Conservation (phyloP, 2,888 invertebrate species). For the Conus canariensis region DNA sequence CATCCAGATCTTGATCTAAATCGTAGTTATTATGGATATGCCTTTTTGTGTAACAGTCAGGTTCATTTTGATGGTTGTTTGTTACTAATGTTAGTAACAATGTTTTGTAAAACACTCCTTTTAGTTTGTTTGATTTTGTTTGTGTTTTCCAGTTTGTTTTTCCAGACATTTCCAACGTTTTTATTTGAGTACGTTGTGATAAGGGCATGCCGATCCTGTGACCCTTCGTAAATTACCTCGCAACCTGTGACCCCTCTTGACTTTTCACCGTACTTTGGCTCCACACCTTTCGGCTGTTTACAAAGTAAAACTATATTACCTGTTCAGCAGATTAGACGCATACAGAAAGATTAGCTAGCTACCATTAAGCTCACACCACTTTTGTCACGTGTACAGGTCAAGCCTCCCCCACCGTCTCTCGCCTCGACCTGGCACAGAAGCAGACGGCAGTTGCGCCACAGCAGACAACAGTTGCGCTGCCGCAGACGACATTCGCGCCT, state of each 20-base stretch:
- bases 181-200: no score
- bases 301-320: background rate
- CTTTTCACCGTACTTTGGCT: background rate
- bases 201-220: no score
- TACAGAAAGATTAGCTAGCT: background rate
- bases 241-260: background rate
- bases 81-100: no score
- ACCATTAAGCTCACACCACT: background rate
- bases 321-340: background rate
- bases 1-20: no score
- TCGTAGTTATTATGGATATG: no score
- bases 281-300: background rate
- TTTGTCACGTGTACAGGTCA: background rate
- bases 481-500: background rate
- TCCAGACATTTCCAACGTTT: no score
- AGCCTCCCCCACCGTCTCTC: background rate
- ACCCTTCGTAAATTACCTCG: no score
- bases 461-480: background rate
- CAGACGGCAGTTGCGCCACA: background rate
- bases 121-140: no score
- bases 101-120: no score
- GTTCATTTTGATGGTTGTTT: no score
- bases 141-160: no score
- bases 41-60: no score
- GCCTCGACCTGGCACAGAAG: background rate